Percentiles rank a stretch among this genome's conserved stretches.
Conservation (phyloP, 1,140 invertebrate species). For the Pogonomyrmex barbatus region DNA sequence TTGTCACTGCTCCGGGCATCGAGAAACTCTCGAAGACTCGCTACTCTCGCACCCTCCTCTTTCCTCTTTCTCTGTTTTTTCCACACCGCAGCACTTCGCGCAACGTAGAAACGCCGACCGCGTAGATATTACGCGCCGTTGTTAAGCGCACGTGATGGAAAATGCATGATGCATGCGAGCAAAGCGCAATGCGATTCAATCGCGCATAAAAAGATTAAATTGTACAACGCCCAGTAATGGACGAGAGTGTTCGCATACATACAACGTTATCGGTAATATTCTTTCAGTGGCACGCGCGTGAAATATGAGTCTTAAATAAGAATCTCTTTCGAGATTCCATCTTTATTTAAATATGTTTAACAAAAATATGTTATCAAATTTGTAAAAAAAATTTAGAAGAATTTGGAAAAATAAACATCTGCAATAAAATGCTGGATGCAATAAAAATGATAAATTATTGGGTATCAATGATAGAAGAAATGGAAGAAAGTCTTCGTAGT, state of each 20-base stretch:
- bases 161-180: constrained; percentile 40
- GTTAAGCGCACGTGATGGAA: constrained; percentile 33
- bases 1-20: constrained; percentile 82
- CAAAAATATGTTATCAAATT: not conserved
- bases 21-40: constrained; percentile 65
- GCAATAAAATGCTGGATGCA: not conserved
- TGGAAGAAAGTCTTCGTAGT: not conserved
- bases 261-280: not conserved
- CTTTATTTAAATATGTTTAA: too few species aligned
- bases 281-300: not conserved
- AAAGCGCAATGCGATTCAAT: constrained; percentile 48
- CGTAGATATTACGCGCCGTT: constrained; percentile 28
- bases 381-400: not conserved
- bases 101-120: constrained; percentile 29
- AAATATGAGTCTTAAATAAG: not conserved
- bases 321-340: not conserved
- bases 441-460: not conserved
- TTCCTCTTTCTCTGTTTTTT: constrained; percentile 14
- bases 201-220: constrained; percentile 42
- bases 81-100: not conserved
- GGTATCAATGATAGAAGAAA: not conserved
- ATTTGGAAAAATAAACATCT: not conserved
- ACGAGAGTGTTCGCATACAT: not conserved
- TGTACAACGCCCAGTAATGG: constrained; percentile 31
- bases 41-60: constrained; percentile 34